Base-by-base conservation (phyloP, 2,113 vertebrate genomes). In the Columba livia region DNA sequence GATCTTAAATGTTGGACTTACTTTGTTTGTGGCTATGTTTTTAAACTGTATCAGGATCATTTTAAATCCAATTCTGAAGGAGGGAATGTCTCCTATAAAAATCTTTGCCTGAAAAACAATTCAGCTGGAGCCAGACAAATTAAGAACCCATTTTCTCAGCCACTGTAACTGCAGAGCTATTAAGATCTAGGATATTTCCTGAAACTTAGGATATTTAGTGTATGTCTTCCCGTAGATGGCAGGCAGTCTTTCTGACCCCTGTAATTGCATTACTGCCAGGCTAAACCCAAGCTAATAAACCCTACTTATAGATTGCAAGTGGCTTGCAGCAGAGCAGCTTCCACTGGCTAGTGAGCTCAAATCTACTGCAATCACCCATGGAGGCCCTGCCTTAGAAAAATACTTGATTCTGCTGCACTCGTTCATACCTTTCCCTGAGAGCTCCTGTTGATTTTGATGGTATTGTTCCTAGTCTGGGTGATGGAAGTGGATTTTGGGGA, bases 131-230 rank as follows among this genome's bases (percentile, higher is more conserved):
- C 72, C 79, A 92, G 82, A 38, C 50, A 82, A 81, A 92, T 81
- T 53, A 84, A 79, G 79, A 86, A 78, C 29, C 48, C 56, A 38
- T 90, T 90, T 96, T 93, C 80, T 92, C 83, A 91, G 79, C 77
- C 48, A 64, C 13, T 17, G 15, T 44, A 81, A 67, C 51, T 69
- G 36, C 69, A 69, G 57, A 72, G 69, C 80, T 80, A 72, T 90
- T 93, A 89, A 85, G 85, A 84, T 80, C 64, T 65, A 50, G 65
- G 83, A 20, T 79, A 61, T 69, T 90, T 96, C 80, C 92, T 87
- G 85, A 56, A 90, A 83, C 13, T 9, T 53, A 9, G 38, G 53
- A 69, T 93, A 24, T 32, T 90, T 77, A 69, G 57, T 11, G 6
- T 26, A 17, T 54, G 34, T 26, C 51, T 62, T 78, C n/a, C 29